Evolutionary conservation across 2,113 vertebrate genomes (phyloP), one percentile per base, ranked within the genome.

Genomic region (Dasyurus viverrinus): DNA sequence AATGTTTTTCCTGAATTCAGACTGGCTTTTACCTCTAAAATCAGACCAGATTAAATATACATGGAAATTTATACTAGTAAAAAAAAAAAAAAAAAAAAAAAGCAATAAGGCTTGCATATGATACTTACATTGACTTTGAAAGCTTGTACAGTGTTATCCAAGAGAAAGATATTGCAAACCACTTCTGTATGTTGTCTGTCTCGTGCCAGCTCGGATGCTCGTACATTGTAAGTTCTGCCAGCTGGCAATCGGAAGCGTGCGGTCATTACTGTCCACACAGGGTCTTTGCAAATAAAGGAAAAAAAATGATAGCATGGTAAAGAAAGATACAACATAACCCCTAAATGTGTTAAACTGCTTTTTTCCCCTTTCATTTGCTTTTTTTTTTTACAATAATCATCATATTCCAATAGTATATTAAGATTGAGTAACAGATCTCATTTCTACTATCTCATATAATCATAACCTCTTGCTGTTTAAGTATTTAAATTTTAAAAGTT

Each of bases 151-250:
- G 99, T 99, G 98, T 99, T 99, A 98, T 99, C 99, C 99, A 99
- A 98, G 98, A 99, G 99, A 98, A 99, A 98, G 97, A 99, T 24
- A 98, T 99, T 99, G 99, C 99, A 99, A 99, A 99, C 99, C 99
- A 99, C 99, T 98, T 99, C 99, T 92, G 99, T 99, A 98, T 99
- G 99, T 99, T 99, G 99, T 98, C 99, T 99, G 98, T 99, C 99
- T 98, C 99, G 99, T 99, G 99, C 99, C 99, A 99, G 99, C 99
- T 99, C 99, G 98, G 99, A 99, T 97, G 99, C 99, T 99, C 99
- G 99, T 97, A 99, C 99, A 99, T 99, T 99, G 99, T 99, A 99
- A 99, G 99, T 99, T 99, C 99, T 99, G 99, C 99, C 99, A 99
- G 99, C 99, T 99, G 99, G 99, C 99, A 99, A 99, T 98, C 99